Evolutionary conservation across 2,113 vertebrate species (phyloP).

Genomic region (Lepus timidus): DNA sequence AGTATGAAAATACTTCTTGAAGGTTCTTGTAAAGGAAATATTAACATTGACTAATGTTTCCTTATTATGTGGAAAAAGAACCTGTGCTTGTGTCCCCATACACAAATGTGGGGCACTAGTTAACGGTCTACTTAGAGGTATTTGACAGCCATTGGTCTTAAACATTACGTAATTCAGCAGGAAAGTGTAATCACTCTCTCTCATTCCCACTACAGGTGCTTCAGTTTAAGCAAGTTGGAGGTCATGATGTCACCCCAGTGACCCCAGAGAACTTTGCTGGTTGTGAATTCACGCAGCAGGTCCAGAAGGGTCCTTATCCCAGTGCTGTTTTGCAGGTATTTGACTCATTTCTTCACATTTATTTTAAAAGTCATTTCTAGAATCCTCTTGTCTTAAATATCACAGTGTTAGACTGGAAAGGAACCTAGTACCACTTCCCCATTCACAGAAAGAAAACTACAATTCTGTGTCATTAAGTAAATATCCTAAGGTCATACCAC

Average conservation of each 20-base stretch:
- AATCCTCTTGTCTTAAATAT: not conserved
- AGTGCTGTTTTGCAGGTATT: constrained; percentile 74
- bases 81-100: not conserved
- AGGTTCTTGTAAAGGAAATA: not conserved
- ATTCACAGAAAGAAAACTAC: not conserved
- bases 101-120: too few species aligned
- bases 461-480: not conserved
- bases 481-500: not conserved
- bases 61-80: not conserved
- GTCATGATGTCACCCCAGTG: rapidly evolving
- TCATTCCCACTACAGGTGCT: constrained; percentile 71
- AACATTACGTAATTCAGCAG: not conserved
- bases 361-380: constrained; percentile 1
- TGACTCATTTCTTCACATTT: not conserved
- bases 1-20: not conserved
- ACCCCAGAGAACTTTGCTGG: not conserved
- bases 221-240: constrained; percentile 60
- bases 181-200: not conserved
- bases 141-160: not conserved
- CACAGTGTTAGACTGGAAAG: not conserved
- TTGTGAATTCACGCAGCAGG: constrained; percentile 57
- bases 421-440: rapidly evolving
- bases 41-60: not conserved
- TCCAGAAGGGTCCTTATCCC: constrained; percentile 62
- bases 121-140: too few species aligned